These are phyloP conservation scores for Drosophila birchii DNA, from an alignment of 2,888 invertebrate species.

Conservation along the genomic window DNA sequence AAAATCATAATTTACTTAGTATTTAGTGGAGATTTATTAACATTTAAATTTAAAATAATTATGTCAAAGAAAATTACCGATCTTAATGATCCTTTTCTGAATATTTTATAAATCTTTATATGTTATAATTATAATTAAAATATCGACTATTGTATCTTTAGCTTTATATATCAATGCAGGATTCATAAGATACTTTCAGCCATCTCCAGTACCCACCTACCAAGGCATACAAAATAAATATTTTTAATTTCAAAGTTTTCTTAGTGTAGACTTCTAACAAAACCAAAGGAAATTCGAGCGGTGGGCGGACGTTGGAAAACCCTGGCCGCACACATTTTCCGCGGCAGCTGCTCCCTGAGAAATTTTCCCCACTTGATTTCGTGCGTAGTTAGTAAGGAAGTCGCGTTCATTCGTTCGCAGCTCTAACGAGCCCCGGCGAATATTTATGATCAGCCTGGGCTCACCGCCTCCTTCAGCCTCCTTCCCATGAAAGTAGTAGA, in stretches of 20 bases:
- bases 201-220: too few relatives aligned
- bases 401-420: conserved; percentile 77
- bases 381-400: conserved; percentile 80
- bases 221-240: not conserved
- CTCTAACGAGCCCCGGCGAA: conserved; percentile 81
- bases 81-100: too few relatives aligned
- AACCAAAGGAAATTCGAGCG: not conserved
- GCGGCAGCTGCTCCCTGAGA: conserved; percentile 72
- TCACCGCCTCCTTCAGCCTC: conserved; percentile 24
- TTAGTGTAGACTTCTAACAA: conserved; percentile 40
- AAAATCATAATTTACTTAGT: too few relatives aligned
- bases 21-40: too few relatives aligned
- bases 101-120: too few relatives aligned
- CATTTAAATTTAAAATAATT: too few relatives aligned
- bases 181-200: too few relatives aligned
- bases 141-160: too few relatives aligned
- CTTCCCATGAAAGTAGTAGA: not conserved
- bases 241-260: not conserved
- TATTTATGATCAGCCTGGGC: conserved; percentile 79
- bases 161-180: too few relatives aligned
- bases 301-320: conserved; percentile 22
- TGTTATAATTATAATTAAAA: too few relatives aligned
- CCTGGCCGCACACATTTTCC: conserved; percentile 60
- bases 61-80: too few relatives aligned
- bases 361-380: conserved; percentile 79